Percentiles rank a stretch among this genome's conserved stretches.
phyloP scores from a whole-genome alignment of 2,888 invertebrate species.

The Horisme vitalbata region DNA sequence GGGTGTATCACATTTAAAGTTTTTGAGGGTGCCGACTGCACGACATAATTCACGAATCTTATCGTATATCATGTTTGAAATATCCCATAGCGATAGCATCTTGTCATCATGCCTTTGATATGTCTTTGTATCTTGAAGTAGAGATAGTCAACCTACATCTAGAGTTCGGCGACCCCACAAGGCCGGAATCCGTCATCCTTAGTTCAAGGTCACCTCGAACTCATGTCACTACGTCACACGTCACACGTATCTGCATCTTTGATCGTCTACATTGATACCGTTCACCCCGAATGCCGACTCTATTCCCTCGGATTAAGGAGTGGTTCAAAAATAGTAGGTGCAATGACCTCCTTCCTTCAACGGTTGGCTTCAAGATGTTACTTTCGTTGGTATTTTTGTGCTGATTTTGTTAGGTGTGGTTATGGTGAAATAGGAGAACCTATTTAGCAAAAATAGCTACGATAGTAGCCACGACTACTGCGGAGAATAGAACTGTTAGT shows the following conservation, averaged over 20 bases:
- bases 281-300: slow-evolving; percentile 55
- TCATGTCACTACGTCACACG: slow-evolving; percentile 57
- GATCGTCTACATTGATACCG: slow-evolving; percentile 75
- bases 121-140: slow-evolving; percentile 43
- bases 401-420: slow-evolving; percentile 49
- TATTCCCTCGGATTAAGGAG: slow-evolving; percentile 56
- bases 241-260: slow-evolving; percentile 63
- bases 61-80: slow-evolving; percentile 7
- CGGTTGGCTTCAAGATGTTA: slow-evolving; percentile 64
- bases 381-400: slow-evolving; percentile 69
- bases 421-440: slow-evolving; percentile 36
- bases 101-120: slow-evolving; percentile 27
- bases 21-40: slow-evolving; percentile 12
- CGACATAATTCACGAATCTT: slow-evolving; percentile 9
- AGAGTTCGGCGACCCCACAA: slow-evolving; percentile 72
- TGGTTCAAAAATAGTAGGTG: slow-evolving; percentile 62
- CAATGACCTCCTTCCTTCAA: slow-evolving; percentile 64
- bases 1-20: slow-evolving; percentile 17
- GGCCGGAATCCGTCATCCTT: slow-evolving; percentile 78
- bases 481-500: too few relatives aligned
- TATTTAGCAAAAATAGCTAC: slow-evolving; percentile 16
- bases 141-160: slow-evolving; percentile 55
- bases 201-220: slow-evolving; percentile 74
- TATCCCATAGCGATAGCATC: slow-evolving; percentile 13
- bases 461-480: slow-evolving; percentile 10